Percentiles rank a stretch among this genome's conserved stretches.
These are phyloP conservation scores for Procambarus virginalis DNA, from an alignment of 1,140 invertebrate species.

Conservation along the genomic window DNA sequence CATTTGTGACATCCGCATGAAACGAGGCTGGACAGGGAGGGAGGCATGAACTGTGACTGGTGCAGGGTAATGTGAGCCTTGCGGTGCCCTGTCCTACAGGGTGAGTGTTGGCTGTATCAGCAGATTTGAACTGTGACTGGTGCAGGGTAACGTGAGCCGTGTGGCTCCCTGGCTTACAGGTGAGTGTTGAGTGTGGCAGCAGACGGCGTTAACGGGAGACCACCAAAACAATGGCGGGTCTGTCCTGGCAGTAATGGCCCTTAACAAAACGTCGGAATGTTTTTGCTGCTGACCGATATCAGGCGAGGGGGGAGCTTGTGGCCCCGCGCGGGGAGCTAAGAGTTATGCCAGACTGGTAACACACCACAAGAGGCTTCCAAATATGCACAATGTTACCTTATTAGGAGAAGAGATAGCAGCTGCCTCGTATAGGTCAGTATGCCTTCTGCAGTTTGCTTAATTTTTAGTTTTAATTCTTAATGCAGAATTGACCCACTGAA, in stretches of 20 bases:
- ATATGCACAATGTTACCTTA: not conserved
- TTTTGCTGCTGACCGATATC: not conserved
- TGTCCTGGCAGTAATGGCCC: not conserved
- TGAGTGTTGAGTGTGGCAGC: not conserved
- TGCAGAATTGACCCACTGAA: too few relatives aligned
- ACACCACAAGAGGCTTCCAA: not conserved
- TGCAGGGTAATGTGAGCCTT: not conserved
- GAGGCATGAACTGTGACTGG: not conserved
- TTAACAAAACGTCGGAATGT: not conserved
- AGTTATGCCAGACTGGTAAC: not conserved
- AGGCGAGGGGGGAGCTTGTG: not conserved
- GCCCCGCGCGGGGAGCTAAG: too few relatives aligned
- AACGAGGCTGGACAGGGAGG: too few relatives aligned
- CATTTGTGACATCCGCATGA: not conserved
- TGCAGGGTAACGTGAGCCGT: not conserved
- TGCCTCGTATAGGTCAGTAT: too few relatives aligned
- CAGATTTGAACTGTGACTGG: not conserved
- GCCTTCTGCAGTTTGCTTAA: too few relatives aligned
- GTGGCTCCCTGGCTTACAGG: not conserved
- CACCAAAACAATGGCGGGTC: conserved; percentile 2
- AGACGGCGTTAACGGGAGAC: not conserved
- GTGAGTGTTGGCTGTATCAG: not conserved
- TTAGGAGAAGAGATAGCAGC: too few relatives aligned
- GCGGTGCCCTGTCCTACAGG: not conserved
- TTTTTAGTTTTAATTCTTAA: too few relatives aligned